A percentile compares a stretch with the other conserved stretches of the same genome.
Evolutionary conservation across 2,888 invertebrate genomes (phyloP).

Genomic region (Clitarchus hookeri): DNA sequence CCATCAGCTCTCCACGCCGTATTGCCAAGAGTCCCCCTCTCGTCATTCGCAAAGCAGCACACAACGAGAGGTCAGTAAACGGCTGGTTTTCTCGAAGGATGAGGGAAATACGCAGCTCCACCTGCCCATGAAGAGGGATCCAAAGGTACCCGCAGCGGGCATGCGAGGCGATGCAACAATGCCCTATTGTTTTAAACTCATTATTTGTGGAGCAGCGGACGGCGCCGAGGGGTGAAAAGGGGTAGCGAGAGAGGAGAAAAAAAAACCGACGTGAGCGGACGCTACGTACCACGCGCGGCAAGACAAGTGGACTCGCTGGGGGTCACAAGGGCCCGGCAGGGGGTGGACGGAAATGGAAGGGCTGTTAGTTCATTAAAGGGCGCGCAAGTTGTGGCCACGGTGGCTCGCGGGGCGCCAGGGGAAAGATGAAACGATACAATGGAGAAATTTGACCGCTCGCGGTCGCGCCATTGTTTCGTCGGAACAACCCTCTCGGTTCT

Average conservation of each 20-base stretch:
- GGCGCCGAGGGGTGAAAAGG: background rate
- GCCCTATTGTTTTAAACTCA: constrained; percentile 23
- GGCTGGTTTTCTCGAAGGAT: too few species aligned
- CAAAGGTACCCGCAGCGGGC: background rate
- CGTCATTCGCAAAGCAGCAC: too few species aligned
- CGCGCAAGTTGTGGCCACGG: background rate
- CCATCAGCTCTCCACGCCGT: too few species aligned
- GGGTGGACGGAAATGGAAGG: background rate
- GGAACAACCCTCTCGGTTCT: background rate
- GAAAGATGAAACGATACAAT: background rate
- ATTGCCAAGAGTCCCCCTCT: too few species aligned
- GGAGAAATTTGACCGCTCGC: background rate
- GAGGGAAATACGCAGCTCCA: too few species aligned
- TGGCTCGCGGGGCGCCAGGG: too few species aligned
- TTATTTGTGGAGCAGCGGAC: constrained; percentile 15
- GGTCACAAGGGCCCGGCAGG: background rate
- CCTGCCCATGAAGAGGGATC: background rate
- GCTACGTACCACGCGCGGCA: background rate
- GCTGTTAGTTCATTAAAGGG: constrained; percentile 4
- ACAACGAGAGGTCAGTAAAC: too few species aligned
- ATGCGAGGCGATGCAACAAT: constrained; percentile 2
- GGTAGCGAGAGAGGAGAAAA: background rate
- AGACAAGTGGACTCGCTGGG: background rate
- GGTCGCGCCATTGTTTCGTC: background rate
- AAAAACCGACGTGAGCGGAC: background rate